phyloP scores from a whole-genome alignment of 2,888 invertebrate species.

The Dryococelus australis region DNA sequence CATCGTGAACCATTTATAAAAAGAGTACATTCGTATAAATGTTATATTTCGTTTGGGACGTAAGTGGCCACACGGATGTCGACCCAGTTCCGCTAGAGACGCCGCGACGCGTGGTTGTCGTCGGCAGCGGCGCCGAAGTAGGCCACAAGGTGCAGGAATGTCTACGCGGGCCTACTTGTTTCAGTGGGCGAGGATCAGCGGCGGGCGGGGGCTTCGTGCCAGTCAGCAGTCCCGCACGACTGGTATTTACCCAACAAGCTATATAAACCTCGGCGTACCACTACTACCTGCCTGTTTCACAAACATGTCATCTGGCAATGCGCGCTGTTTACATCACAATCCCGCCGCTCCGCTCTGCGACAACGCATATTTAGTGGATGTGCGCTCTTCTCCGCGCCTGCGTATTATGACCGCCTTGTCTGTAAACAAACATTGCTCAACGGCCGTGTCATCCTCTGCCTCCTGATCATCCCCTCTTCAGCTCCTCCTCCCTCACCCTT shows the following conservation, averaged over 20 bases:
- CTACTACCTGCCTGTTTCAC: conserved; percentile 11
- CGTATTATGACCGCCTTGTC: neutral
- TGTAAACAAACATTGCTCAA: conserved; percentile 9
- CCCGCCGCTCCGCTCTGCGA: neutral
- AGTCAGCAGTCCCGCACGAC: neutral
- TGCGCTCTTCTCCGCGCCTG: neutral
- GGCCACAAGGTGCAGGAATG: neutral
- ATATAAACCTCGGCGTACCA: neutral
- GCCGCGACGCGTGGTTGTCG: too few species aligned
- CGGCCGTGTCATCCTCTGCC: neutral
- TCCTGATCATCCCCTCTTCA: neutral
- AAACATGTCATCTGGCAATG: conserved; percentile 5
- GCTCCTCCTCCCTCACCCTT: neutral
- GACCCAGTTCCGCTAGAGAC: too few species aligned
- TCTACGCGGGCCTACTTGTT: neutral
- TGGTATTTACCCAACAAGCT: neutral
- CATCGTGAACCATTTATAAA: too few species aligned
- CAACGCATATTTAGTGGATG: too few species aligned
- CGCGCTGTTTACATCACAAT: conserved; percentile 11
- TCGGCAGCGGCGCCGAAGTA: neutral
- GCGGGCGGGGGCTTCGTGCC: neutral
- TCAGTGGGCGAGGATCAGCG: too few species aligned
- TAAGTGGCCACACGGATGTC: too few species aligned
- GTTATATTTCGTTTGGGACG: too few species aligned
- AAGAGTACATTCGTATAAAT: too few species aligned